phyloP scores from a whole-genome alignment of 2,113 vertebrate species.

The Bubo scandiacus region DNA sequence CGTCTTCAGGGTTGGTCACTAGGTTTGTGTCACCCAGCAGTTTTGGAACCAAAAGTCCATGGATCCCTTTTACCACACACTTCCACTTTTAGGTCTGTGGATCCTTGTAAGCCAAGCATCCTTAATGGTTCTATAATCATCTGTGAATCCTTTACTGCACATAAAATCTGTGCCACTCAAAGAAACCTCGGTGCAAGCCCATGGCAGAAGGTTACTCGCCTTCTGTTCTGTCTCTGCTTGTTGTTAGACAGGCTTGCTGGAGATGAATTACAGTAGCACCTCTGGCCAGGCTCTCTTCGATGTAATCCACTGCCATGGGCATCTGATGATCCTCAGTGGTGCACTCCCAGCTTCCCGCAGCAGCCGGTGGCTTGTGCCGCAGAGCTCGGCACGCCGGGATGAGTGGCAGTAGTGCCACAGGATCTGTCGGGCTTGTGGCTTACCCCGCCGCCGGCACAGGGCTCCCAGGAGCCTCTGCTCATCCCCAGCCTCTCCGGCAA shows the following conservation, averaged over 20 bases:
- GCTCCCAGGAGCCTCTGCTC: background rate
- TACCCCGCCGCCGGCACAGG: accelerated
- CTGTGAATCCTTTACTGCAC: background rate
- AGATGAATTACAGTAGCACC: background rate
- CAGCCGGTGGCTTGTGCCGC: background rate
- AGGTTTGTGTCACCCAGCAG: background rate
- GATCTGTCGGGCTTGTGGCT: background rate
- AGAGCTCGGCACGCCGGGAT: accelerated
- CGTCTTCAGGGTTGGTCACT: background rate
- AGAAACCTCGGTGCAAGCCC: background rate
- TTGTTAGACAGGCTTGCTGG: background rate
- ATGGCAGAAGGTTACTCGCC: background rate
- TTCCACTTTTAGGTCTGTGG: background rate
- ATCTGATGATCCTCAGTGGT: background rate
- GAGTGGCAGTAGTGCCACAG: accelerated
- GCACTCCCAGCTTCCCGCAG: background rate
- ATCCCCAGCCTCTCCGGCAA: background rate
- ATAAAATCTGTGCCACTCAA: background rate
- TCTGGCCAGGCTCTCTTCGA: background rate
- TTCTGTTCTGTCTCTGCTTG: background rate
- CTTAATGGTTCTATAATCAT: background rate
- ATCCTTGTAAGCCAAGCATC: background rate
- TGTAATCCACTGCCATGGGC: background rate
- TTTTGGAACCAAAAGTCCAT: background rate
- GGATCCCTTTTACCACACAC: background rate